Conservation (phyloP, 2,797 vertebrate genomes). For the Nothura maculosa region DNA sequence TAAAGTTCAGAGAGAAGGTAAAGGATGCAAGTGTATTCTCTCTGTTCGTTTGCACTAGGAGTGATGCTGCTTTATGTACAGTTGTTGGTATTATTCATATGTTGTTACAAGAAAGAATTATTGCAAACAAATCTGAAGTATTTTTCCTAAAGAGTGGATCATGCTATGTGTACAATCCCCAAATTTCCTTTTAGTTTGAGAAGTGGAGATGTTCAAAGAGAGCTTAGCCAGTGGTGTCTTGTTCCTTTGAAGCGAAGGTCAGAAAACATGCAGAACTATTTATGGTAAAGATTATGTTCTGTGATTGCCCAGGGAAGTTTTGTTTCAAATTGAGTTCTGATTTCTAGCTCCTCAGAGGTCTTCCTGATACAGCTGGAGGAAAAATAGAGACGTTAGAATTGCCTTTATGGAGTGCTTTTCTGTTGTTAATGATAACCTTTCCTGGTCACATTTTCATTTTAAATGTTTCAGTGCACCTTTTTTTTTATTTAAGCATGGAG, state of each 20-base stretch:
- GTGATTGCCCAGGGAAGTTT: slow-evolving; percentile 10
- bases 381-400: neutral
- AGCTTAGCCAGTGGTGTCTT: neutral
- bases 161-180: slow-evolving; percentile 5
- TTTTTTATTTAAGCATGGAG: slow-evolving; percentile 46
- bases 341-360: slow-evolving; percentile 28
- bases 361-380: slow-evolving; percentile 17
- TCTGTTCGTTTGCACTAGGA: slow-evolving; percentile 51
- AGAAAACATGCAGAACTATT: slow-evolving; percentile 13
- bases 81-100: slow-evolving; percentile 35
- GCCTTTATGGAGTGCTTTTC: neutral
- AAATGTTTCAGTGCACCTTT: slow-evolving; percentile 32
- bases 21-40: neutral
- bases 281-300: slow-evolving; percentile 8
- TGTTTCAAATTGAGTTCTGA: slow-evolving; percentile 18
- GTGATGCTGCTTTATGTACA: slow-evolving; percentile 46
- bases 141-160: slow-evolving; percentile 28
- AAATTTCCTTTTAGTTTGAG: slow-evolving; percentile 34
- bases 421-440: neutral
- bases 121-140: neutral
- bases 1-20: slow-evolving; percentile 18
- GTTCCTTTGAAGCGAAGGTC: slow-evolving; percentile 12
- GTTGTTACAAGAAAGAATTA: slow-evolving; percentile 16
- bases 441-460: neutral
- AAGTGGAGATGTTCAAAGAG: neutral